Conservation (phyloP, 1,140 invertebrate species). For the Coelopa frigida region DNA sequence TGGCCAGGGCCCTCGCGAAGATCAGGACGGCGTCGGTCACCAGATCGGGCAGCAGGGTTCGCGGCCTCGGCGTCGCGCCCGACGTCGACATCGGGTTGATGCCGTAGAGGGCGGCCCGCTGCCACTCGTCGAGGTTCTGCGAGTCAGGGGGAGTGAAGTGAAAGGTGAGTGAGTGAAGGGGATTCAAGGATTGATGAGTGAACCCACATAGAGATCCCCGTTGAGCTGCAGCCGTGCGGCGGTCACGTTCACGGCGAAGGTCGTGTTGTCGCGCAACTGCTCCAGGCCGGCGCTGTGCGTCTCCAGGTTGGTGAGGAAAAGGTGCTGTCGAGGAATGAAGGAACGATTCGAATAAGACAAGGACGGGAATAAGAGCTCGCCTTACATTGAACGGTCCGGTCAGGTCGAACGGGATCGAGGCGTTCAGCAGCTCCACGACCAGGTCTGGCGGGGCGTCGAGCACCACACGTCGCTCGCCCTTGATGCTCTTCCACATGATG, state of each 20-base stretch:
- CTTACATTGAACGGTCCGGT: constrained; percentile 37
- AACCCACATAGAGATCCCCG: constrained; percentile 23
- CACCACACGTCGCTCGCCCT: constrained; percentile 58
- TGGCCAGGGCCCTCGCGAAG: constrained; percentile 54
- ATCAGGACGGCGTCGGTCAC: constrained; percentile 65
- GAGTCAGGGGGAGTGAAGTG: too few species aligned
- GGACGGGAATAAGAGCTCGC: too few species aligned
- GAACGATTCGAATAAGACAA: too few species aligned
- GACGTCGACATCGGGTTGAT: constrained; percentile 15
- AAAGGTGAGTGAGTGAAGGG: too few species aligned
- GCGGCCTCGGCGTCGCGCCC: constrained; percentile 13
- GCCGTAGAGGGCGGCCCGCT: constrained; percentile 1
- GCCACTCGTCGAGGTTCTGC: neutral
- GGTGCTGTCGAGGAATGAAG: too few species aligned
- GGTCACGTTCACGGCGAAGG: constrained; percentile 59
- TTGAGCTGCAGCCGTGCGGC: constrained; percentile 47
- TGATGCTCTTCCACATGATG: constrained; percentile 63
- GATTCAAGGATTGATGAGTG: too few species aligned
- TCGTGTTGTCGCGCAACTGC: constrained; percentile 25
- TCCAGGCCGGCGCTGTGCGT: constrained; percentile 25
- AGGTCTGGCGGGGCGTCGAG: constrained; percentile 61
- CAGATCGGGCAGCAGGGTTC: constrained; percentile 42
- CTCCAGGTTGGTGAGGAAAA: constrained; percentile 36
- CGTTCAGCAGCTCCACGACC: constrained; percentile 48
- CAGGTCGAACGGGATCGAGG: constrained; percentile 30